These are phyloP conservation scores for Myzus persicae DNA, from an alignment of 1,140 invertebrate species.

Conservation along the genomic window DNA sequence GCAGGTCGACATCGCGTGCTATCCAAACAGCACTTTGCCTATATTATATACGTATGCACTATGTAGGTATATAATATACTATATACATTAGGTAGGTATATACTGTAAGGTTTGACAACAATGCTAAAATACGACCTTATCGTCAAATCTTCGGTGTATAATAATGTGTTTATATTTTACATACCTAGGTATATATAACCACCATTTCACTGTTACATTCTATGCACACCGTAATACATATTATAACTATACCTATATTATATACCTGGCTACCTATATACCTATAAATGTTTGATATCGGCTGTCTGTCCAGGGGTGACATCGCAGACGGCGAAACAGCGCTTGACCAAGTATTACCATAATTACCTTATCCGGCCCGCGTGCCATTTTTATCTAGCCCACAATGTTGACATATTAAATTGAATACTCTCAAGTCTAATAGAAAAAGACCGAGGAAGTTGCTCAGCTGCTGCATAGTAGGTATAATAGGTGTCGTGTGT, in stretches of 20 bases:
- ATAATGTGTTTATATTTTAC: no score
- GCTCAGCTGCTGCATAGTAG: not conserved
- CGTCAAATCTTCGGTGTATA: no score
- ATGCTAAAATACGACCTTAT: no score
- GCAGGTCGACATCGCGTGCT: not conserved
- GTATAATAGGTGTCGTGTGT: no score
- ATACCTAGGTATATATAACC: no score
- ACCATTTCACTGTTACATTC: not conserved
- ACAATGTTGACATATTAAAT: not conserved
- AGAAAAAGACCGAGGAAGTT: not conserved
- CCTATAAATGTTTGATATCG: not conserved
- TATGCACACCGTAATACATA: not conserved
- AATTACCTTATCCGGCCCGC: not conserved
- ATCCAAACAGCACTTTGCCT: not conserved
- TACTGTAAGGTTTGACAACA: no score
- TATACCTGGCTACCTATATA: no score
- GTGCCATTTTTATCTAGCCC: not conserved
- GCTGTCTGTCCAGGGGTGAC: not conserved
- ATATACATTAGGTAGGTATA: no score
- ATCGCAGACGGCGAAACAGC: not conserved
- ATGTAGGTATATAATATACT: no score
- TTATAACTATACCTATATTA: no score
- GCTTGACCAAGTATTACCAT: slow-evolving; percentile 1
- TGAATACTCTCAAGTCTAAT: not conserved
- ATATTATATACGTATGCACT: no score